phyloP scores from a whole-genome alignment of 1,140 invertebrate species.

The Sycophaga agraensis region DNA sequence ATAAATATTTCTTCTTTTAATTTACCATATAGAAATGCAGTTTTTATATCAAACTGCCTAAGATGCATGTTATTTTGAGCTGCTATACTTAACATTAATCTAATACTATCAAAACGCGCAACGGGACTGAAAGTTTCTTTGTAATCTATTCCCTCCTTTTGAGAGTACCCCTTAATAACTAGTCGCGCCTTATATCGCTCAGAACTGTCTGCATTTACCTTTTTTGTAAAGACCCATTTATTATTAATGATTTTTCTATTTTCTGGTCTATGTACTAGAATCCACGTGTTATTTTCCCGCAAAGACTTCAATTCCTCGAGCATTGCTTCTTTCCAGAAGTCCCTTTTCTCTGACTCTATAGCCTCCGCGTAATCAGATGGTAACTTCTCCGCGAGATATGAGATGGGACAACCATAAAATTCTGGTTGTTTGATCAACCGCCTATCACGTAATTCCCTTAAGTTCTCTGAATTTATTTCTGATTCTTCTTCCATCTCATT shows the following conservation, averaged over 20 bases:
- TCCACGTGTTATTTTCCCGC: conserved; percentile 30
- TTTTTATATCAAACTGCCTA: conserved; percentile 41
- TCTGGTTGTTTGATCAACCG: background rate
- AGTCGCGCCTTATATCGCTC: conserved; percentile 16
- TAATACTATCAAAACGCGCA: conserved; percentile 5
- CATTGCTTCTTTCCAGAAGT: conserved; percentile 32
- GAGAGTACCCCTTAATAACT: conserved; percentile 4
- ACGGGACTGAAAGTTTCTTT: conserved; percentile 12
- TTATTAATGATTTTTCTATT: conserved; percentile 25
- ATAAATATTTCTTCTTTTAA: conserved; percentile 44
- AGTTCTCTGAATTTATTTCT: background rate
- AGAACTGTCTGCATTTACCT: conserved; percentile 18
- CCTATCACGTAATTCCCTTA: background rate
- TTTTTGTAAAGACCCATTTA: conserved; percentile 33
- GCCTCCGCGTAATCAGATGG: conserved; percentile 10
- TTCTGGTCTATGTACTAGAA: conserved; percentile 23
- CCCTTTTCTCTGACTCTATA: conserved; percentile 6
- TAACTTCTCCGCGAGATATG: background rate
- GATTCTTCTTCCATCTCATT: background rate
- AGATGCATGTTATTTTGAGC: background rate
- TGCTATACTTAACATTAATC: background rate
- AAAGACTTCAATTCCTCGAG: conserved; percentile 31
- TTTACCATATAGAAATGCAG: conserved; percentile 44
- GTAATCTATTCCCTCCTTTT: conserved; percentile 29
- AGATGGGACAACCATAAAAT: background rate